Evolutionary conservation across 2,888 invertebrate species (phyloP).

Genomic region (Gari tellinella): DNA sequence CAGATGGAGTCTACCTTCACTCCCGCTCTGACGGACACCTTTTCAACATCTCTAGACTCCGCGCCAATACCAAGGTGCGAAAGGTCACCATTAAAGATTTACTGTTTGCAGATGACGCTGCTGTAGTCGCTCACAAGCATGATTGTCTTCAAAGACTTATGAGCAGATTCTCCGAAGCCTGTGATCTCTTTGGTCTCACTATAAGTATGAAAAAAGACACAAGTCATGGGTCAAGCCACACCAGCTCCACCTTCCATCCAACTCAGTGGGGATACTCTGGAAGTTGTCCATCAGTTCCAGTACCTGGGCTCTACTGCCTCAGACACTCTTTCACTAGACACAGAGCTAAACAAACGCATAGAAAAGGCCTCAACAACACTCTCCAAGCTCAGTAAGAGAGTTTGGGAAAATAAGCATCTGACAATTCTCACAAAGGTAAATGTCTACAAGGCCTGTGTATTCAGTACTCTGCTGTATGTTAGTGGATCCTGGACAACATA

Average conservation of each 20-base stretch:
- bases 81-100: slow-evolving; percentile 18
- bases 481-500: slow-evolving; percentile 13
- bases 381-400: slow-evolving; percentile 17
- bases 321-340: background rate
- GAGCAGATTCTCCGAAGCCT: slow-evolving; percentile 9
- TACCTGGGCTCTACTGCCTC: slow-evolving; percentile 18
- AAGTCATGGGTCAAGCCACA: background rate
- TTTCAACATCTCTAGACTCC: no score
- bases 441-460: slow-evolving; percentile 1
- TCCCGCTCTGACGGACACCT: no score
- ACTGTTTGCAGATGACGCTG: slow-evolving; percentile 16
- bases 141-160: background rate
- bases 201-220: slow-evolving; percentile 1
- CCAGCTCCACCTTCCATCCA: no score
- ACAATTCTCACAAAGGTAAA: no score
- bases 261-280: no score
- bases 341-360: slow-evolving; percentile 15
- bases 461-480: slow-evolving; percentile 15
- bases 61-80: background rate
- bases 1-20: background rate
- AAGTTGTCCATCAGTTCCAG: slow-evolving; percentile 1
- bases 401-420: slow-evolving; percentile 12
- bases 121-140: background rate
- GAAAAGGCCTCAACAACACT: slow-evolving; percentile 17
- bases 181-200: background rate